Base-by-base conservation (phyloP, 2,797 vertebrate species). In the Pagetopsis macropterus region DNA sequence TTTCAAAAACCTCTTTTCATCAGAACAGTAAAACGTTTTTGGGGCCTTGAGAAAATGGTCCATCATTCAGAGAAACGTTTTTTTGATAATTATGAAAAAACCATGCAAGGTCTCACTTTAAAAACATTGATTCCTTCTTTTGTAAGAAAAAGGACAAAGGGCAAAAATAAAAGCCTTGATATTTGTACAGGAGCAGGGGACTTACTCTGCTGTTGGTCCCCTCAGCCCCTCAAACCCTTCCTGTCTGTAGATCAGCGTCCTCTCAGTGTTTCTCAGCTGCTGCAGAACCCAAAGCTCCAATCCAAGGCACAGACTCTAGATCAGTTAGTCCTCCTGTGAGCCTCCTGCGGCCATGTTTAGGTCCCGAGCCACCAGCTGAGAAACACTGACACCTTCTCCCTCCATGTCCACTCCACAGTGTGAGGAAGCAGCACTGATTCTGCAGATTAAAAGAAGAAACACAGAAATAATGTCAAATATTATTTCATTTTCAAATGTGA, bases 21-120 rank as follows among this genome's bases (percentile, higher is more conserved):
- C 15, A 51, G 21, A 65, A 60, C 61, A 79, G 75, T 15, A 65
- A 37, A 57, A 54, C 5, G 54, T 76, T 75, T 55, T 65, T n/a
- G 50, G 77, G 49, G 14, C 3, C 61, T 78, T 40, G 6, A 78
- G 69, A 79, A 81, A 81, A 45, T 21, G 50, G 57, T 73, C 43
- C 9, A 0, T 72, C 72, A 45, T 16, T 94, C 91, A 92, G 63
- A 89, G 94, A 94, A 94, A 94, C 89, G 84, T 90, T 14, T 1
- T 1, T 66, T 58, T 62, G 93, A 93, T 62, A 91, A 92, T 90
- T 88, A 84, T 88, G 88, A 92, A 85, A 89, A 92, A 83, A 73
- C 81, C 89, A 66, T 84, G 89, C 87, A 84, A 88, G 75, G 89
- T 91, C 89, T 92, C 61, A 69, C 91, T 92, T 94, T 66, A 66